These are phyloP conservation scores for Porites australiensis DNA, from an alignment of 64 coral and sea anemone genomes.

Conservation along the genomic window DNA sequence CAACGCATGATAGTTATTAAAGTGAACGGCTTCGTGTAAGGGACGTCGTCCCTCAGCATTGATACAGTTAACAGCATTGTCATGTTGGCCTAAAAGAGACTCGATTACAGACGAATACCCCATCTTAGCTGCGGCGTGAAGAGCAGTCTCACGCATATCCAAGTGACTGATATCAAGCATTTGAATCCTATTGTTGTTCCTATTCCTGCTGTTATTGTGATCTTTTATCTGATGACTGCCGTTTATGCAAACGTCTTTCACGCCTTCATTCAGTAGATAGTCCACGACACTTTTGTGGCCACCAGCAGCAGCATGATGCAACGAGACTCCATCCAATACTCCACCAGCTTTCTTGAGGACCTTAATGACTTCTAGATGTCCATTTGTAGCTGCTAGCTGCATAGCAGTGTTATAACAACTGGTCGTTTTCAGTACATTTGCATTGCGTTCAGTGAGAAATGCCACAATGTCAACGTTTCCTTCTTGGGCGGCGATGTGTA, in stretches of 20 bases:
- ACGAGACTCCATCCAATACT: background rate
- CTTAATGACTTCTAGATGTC: background rate
- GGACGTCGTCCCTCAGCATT: slow-evolving; percentile 49
- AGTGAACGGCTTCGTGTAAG: slow-evolving; percentile 66
- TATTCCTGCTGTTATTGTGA: background rate
- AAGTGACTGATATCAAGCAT: slow-evolving; percentile 19
- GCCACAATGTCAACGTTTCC: slow-evolving; percentile 43
- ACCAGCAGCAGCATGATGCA: slow-evolving; percentile 38
- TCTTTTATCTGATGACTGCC: no score
- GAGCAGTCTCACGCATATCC: slow-evolving; percentile 53
- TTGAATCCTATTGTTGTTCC: background rate
- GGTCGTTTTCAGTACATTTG: background rate
- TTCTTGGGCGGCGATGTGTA: slow-evolving; percentile 78
- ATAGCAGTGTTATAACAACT: slow-evolving; percentile 18
- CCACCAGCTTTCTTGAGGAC: background rate
- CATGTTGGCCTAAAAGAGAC: background rate
- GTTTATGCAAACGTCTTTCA: slow-evolving; percentile 41
- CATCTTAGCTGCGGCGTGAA: slow-evolving; percentile 17
- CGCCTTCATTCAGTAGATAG: slow-evolving; percentile 19
- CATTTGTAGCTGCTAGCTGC: slow-evolving; percentile 57
- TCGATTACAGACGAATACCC: slow-evolving; percentile 14
- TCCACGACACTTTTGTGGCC: slow-evolving; percentile 17
- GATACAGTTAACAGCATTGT: slow-evolving; percentile 30
- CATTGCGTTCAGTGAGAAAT: slow-evolving; percentile 58
- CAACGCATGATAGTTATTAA: slow-evolving; percentile 27